A percentile compares a stretch with the other conserved stretches of the same genome.
Conservation (phyloP, 2,888 invertebrate genomes). For the Poecilus cupreus region DNA sequence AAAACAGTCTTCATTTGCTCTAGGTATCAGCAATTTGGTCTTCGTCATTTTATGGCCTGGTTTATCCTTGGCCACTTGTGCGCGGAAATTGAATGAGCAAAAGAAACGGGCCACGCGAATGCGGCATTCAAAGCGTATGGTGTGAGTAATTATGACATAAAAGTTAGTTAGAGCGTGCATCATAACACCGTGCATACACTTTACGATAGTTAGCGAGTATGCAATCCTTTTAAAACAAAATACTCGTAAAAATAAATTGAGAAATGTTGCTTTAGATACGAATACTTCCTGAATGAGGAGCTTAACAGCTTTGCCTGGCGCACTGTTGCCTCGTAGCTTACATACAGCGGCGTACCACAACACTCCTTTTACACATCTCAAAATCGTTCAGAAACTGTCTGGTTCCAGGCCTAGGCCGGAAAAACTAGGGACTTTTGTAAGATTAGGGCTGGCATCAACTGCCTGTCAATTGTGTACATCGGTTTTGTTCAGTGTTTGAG, state of each 20-base stretch:
- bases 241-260: slow-evolving; percentile 39
- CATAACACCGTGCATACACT: not conserved
- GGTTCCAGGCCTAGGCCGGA: too few relatives aligned
- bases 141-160: slow-evolving; percentile 19
- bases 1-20: not conserved
- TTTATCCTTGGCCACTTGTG: not conserved
- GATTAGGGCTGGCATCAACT: too few relatives aligned
- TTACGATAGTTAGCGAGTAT: slow-evolving; percentile 5
- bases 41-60: slow-evolving; percentile 1
- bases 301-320: not conserved
- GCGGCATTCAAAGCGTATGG: not conserved
- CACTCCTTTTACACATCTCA: too few relatives aligned
- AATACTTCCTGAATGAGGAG: not conserved
- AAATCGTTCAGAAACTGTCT: too few relatives aligned
- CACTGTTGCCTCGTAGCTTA: not conserved
- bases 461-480: too few relatives aligned
- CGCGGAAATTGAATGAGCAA: slow-evolving; percentile 9
- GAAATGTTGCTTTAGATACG: slow-evolving; percentile 11
- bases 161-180: slow-evolving; percentile 16
- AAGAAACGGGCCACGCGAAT: too few relatives aligned
- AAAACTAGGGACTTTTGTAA: too few relatives aligned
- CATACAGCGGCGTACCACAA: not conserved
- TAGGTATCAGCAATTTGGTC: not conserved
- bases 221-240: slow-evolving; percentile 20
- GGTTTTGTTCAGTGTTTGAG: too few relatives aligned